Base-by-base conservation (phyloP, 2,888 invertebrate species). In the Allophyes oxyacanthae region DNA sequence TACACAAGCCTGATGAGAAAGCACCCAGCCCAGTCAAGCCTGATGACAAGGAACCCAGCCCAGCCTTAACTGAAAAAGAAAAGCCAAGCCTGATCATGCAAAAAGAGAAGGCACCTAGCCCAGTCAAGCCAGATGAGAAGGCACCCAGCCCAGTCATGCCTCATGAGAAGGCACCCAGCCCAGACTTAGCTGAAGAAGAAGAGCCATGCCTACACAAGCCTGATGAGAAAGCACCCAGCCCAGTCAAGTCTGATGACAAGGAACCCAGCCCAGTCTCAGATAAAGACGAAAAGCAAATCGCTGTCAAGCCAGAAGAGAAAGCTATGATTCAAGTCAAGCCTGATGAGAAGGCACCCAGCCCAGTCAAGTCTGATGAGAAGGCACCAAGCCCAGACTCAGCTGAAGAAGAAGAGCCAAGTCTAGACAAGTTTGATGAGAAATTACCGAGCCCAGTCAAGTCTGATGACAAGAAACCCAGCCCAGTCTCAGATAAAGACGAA, bases 1-100 rank as follows among this genome's bases (percentile, higher is more conserved):
- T 37, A 13, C 32, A 13, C n/a, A 40, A 61, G 9, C 20, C 37
- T 6, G 58, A 68, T 1, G 59, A 68, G 0, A 68, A 67, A 3
- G 25, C 37, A 6, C 34, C 15, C 5, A 41, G 28, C 30, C 20
- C 50, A 8, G 9, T 51, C 7, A 44, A 38, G 13, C 28, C 15
- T 34, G 52, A 52, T n/a, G 37, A 42, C 2, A 51, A 62, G 28
- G 50, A 15, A 8, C 32, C 52, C 0, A 60, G 52, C 32, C 43
- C 58, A 4, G 34, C 44, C 6, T 14, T 53, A 36, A 25, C 50
- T 10, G 33, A 51, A 11, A 33, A 43, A 10, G 53, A 62, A 32
- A 41, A 7, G 5, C 46, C 57, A 0, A 53, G 36, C 3, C 32
- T 50, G 0, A 3, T n/a, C 0, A 54, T 32, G 8, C 0, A 8